These are phyloP conservation scores for Notothenia rossii DNA, from an alignment of 2,113 vertebrate species.

Conservation along the genomic window DNA sequence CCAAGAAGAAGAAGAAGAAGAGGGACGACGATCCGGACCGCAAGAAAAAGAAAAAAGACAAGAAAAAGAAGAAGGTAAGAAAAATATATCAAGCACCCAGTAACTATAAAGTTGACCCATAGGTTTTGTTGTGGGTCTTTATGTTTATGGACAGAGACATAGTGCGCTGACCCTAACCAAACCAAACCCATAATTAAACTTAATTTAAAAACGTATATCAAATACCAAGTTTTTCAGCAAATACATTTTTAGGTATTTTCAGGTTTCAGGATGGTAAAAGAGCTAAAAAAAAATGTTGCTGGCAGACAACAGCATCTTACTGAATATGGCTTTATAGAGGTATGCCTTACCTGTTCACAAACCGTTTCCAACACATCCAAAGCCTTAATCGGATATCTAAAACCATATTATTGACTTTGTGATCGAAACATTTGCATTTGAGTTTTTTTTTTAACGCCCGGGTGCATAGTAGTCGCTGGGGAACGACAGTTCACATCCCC, in stretches of 20 bases:
- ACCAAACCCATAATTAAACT: neutral
- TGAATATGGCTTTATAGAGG: too few relatives aligned
- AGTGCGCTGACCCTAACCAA: neutral
- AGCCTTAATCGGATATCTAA: too few relatives aligned
- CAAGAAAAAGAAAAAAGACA: conserved; percentile 98
- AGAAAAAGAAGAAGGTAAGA: conserved; percentile 97
- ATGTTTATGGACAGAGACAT: neutral
- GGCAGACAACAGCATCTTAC: too few relatives aligned
- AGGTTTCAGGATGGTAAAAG: too few relatives aligned
- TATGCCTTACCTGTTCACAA: too few relatives aligned
- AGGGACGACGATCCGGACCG: conserved; percentile 96
- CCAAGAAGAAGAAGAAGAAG: conserved; percentile 99
- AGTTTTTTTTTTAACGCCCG: neutral
- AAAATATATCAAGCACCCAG: neutral
- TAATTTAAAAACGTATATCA: too few relatives aligned
- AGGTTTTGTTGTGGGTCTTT: neutral
- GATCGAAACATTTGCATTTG: neutral
- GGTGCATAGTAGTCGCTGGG: neutral
- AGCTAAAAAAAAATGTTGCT: too few relatives aligned
- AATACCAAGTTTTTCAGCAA: too few relatives aligned
- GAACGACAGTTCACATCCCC: neutral
- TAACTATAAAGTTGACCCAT: neutral
- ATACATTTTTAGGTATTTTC: too few relatives aligned
- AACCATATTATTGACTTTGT: too few relatives aligned
- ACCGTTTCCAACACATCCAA: too few relatives aligned